Percentiles rank a stretch among this genome's conserved stretches.
These are phyloP conservation scores for Epizoanthus rinbou DNA, from an alignment of 92 coral and sea anemone genomes.

Conservation along the genomic window DNA sequence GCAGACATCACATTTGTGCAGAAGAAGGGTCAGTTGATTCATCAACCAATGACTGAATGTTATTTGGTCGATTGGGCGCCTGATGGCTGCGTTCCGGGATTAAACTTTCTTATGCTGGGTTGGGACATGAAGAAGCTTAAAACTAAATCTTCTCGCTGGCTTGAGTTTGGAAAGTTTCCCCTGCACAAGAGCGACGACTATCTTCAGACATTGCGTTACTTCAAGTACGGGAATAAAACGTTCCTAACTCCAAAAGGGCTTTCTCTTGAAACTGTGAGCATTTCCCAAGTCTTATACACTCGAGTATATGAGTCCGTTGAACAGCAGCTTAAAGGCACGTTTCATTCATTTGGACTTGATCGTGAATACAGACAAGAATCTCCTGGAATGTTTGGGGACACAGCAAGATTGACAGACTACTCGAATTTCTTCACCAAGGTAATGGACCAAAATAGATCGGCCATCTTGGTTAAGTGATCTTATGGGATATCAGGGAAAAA, in stretches of 20 bases:
- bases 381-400: constrained; percentile 2
- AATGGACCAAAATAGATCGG: no score
- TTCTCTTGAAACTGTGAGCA: not conserved
- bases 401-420: not conserved
- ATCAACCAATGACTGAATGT: constrained; percentile 22
- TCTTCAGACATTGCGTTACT: not conserved
- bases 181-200: constrained; percentile 6
- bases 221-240: not conserved
- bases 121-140: constrained; percentile 34
- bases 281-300: not conserved
- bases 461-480: no score
- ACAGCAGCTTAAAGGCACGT: not conserved
- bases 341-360: not conserved
- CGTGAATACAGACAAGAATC: not conserved
- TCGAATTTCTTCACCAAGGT: constrained; percentile 1
- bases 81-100: constrained; percentile 27
- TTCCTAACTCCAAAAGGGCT: constrained; percentile 10
- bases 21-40: constrained; percentile 2
- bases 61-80: constrained; percentile 33
- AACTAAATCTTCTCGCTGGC: constrained; percentile 33
- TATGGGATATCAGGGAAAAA: no score
- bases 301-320: not conserved
- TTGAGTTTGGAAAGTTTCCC: constrained; percentile 20
- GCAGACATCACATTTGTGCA: constrained; percentile 8
- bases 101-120: constrained; percentile 2